These are phyloP conservation scores for Nyctereutes procyonoides DNA, from an alignment of 2,113 vertebrate species.

Conservation along the genomic window DNA sequence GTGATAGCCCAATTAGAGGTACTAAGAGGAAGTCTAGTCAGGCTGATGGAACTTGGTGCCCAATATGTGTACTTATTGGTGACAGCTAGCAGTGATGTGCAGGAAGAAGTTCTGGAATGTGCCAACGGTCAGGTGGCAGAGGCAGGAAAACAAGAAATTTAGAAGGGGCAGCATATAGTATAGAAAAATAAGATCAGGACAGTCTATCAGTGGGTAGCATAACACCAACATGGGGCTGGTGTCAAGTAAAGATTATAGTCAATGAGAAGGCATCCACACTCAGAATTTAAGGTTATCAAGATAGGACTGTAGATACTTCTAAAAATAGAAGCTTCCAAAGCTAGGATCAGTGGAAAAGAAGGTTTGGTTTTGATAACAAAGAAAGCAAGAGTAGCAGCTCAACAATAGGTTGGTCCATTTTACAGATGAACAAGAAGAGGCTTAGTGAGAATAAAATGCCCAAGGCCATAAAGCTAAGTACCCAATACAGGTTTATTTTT, in stretches of 20 bases:
- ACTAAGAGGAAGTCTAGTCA: background rate
- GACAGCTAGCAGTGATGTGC: background rate
- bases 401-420: background rate
- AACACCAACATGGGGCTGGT: background rate
- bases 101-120: background rate
- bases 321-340: background rate
- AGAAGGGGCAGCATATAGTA: background rate
- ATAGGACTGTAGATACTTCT: background rate
- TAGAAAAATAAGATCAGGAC: background rate
- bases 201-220: background rate
- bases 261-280: background rate
- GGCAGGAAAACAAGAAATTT: background rate
- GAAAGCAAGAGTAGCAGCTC: background rate
- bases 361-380: conserved; percentile 19
- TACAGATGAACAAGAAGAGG: background rate
- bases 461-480: background rate
- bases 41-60: background rate
- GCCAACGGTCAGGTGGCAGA: background rate
- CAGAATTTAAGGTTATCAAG: background rate
- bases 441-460: background rate
- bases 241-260: background rate
- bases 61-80: background rate
- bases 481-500: no score
- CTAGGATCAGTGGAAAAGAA: background rate
- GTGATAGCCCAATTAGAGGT: background rate